Evolutionary conservation across 2,113 vertebrate species (phyloP), one percentile per base, ranked within the genome.

Genomic region (Heliornis fulica): DNA sequence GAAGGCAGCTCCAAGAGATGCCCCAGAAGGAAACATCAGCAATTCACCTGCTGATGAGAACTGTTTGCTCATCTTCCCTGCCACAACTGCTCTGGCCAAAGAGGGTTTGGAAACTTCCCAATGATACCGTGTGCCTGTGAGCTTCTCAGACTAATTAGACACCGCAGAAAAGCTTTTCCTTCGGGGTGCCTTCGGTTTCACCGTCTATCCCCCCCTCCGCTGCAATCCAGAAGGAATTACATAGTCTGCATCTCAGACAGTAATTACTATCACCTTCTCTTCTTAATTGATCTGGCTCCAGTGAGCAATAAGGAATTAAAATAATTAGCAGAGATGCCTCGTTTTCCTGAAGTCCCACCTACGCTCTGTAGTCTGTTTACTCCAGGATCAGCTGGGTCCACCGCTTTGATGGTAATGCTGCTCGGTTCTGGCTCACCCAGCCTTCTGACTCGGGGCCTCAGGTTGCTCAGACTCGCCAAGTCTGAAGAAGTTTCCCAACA

Each of bases 291-390:
- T 91, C 92, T 84, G 69, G 83, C 79, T 94, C 94, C 91, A 89
- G 91, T 69, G 90, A 93, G 96, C 79, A 96, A 90, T 86, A 94
- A 81, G 85, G 88, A 94, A 97, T 94, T 96, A 93, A 96, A 96
- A 96, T 93, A 96, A 96, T 96, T 96, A 96, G 93, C 83, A 93
- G 92, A 89, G 92, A 91, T 34, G 70, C 66, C 57, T 79, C 7
- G 63, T 31, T 79, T 29, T 94, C 53, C 88, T 92, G 0, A 60
- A 89, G 88, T 53, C 80, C 51, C 94, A 94, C 90, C 96, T 56
- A 90, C 54, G 9, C 60, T 48, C 48, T 21, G 79, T n/a, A 70
- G 79, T 70, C 94, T 90, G 29, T 96, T 94, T 94, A 89, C 69
- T 89, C 76, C 22, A 34, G 56, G 77, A 89, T 75, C 86, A 74